phyloP scores from a whole-genome alignment of 2,113 vertebrate species.

The Beaufortia kweichowensis region DNA sequence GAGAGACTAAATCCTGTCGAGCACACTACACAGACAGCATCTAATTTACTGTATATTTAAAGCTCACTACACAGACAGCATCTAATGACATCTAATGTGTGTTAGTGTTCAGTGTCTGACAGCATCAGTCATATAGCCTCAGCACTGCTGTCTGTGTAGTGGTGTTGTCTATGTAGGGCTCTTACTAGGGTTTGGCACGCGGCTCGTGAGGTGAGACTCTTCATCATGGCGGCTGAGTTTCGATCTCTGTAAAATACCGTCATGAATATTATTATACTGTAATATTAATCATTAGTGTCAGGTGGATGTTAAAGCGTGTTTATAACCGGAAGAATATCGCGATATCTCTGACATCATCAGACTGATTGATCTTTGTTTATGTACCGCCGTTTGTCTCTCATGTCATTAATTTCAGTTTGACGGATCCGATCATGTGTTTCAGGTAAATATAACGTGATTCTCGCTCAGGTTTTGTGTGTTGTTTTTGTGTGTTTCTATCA shows the following conservation, averaged over 20 bases:
- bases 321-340: background rate
- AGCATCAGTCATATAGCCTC: too few species aligned
- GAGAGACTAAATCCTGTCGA: background rate
- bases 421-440: slow-evolving; percentile 34
- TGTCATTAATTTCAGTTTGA: background rate
- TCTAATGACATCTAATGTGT: too few species aligned
- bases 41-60: too few species aligned
- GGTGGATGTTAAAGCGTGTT: background rate
- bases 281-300: background rate
- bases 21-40: background rate
- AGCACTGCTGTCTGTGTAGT: background rate
- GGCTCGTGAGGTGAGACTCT: slow-evolving; percentile 2
- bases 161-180: background rate
- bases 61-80: too few species aligned
- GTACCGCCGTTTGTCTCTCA: background rate
- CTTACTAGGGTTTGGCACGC: background rate
- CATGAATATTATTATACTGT: background rate
- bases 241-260: slow-evolving; percentile 22
- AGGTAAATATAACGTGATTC: slow-evolving; percentile 49
- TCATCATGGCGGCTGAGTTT: slow-evolving; percentile 70
- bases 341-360: background rate
- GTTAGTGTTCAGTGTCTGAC: too few species aligned
- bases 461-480: slow-evolving; percentile 31
- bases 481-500: background rate
- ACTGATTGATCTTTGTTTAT: too few species aligned